A percentile compares a stretch with the other conserved stretches of the same genome.
phyloP scores from a whole-genome alignment of 2,888 invertebrate species.

The Rhingia rostrata region DNA sequence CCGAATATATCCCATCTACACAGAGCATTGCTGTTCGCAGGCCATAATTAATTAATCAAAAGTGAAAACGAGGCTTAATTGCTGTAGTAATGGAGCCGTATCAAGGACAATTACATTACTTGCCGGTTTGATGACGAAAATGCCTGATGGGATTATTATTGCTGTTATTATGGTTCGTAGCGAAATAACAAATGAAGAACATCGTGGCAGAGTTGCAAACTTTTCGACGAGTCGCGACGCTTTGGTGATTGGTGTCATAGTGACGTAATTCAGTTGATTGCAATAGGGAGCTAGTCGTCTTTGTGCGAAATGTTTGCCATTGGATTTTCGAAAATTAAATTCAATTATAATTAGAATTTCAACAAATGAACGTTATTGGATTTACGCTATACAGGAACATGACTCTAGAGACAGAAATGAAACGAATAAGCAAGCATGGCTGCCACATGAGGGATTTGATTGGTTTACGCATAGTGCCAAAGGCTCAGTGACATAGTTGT shows the following conservation, averaged over 20 bases:
- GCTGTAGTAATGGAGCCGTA: slow-evolving; percentile 56
- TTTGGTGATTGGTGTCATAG: not conserved
- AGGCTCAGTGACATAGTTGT: too few relatives aligned
- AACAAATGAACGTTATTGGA: too few relatives aligned
- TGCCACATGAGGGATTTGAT: too few relatives aligned
- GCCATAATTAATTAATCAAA: slow-evolving; percentile 66
- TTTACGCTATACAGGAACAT: too few relatives aligned
- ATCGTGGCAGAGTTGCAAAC: slow-evolving; percentile 18
- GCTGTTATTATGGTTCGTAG: slow-evolving; percentile 54
- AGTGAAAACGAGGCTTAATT: slow-evolving; percentile 60
- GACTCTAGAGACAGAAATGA: too few relatives aligned
- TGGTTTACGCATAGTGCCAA: too few relatives aligned
- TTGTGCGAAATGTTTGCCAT: not conserved
- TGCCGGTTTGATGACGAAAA: slow-evolving; percentile 59
- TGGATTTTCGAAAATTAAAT: not conserved
- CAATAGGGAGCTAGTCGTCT: not conserved
- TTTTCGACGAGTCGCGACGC: slow-evolving; percentile 12
- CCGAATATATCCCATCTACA: not conserved
- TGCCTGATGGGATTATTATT: slow-evolving; percentile 59
- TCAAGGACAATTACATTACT: slow-evolving; percentile 61
- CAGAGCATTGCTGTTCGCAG: slow-evolving; percentile 35
- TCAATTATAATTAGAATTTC: too few relatives aligned
- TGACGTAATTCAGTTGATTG: not conserved
- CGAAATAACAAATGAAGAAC: slow-evolving; percentile 43
- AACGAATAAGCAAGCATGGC: too few relatives aligned